Evolutionary conservation across 2,113 vertebrate species (phyloP), one percentile per base, ranked within the genome.

Genomic region (Labeo catla): DNA sequence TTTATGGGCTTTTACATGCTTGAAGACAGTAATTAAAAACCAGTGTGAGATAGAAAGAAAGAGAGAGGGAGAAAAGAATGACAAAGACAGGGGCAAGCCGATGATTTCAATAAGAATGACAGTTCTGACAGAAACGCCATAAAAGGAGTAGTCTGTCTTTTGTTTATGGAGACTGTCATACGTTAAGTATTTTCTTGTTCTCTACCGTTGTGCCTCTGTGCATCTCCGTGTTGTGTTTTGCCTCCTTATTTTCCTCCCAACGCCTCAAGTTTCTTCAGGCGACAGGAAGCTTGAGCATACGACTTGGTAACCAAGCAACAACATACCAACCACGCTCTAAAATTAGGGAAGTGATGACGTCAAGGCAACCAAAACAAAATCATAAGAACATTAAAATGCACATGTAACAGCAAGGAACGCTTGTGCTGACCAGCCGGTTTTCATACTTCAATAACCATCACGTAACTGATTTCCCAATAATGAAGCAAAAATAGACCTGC

Each of bases 251-350:
- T 90, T 89, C 81, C 11, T 79, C 57, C 45, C 70, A 83, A 85
- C 63, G 86, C 85, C 86, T 86, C 73, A 87, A 86, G 83, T 86
- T 87, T 88, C 87, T 88, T 88, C 74, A 61, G 77, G 83, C 88
- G 80, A 87, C 86, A 86, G 80, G 76, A 89, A 89, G 88, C 88
- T 88, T 76, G 68, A 88, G 85, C 50, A 86, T 87, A 86, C 88
- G 49, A 73, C 78, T 90, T 82, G 57, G 91, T 91, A 89, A 88
- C 91, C 86, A 89, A 88, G 91, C 91, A 91, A 91, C 91, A 82
- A 87, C 74, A 82, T 83, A 70, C 81, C 81, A 61, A 81, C 81
- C 74, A 63, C 3, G 79, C 88, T 86, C 91, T 91, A 91, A 91
- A 91, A 91, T 91, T 91, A 90, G 91, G 89, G 87, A 77, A 85